Evolutionary conservation across 92 coral and sea anemone genomes (phyloP), one percentile per base, ranked within the genome.

Genomic region (Phymanthus crucifer): DNA sequence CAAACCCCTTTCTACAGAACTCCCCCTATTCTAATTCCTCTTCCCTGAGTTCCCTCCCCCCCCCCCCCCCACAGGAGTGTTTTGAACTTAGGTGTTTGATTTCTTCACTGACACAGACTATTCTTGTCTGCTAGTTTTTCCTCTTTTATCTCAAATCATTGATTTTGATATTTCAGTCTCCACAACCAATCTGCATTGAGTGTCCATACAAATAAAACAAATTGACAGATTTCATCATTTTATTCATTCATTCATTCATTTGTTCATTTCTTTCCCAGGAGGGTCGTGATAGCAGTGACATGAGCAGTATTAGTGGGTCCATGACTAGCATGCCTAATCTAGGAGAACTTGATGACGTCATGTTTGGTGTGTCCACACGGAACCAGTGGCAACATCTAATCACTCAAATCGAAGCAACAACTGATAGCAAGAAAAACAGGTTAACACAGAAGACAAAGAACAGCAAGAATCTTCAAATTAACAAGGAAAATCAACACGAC

Each of bases 341-440:
- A 77, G 98, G 89, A 19, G 99, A 96, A 71, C 93, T 96, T 23
- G 99, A 96, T 75, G 99, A 96, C 34, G 90, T 96, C 24, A 73
- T 91, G 75, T 82, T 96, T 75, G 99, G 99, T 9, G 91, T 92
- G 11, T 93, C 99, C 6, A 96, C 99, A 10, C 82, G 99, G 18
- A 94, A 91, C 57, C 99, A 96, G 32, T 96, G 99, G 99, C 77
- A 93, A 57, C 98, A 94, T 27, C 90, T 96, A 12, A 93, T 96
- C 80, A 94, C 76, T 31, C 93, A 93, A 73, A 87, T 96, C 35
- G 94, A 93, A 81, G 92, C 92, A 24, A 92, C 95, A 70, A 93
- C 93, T 58, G 74, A 81, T 16, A 75, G 66, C n/a, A 90, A 93
- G 46, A 85, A 81, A 9, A 84, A 72, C 3, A 74, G 67, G 46